Evolutionary conservation across 2,113 vertebrate species (phyloP).

Genomic region (Spermophilus dauricus): DNA sequence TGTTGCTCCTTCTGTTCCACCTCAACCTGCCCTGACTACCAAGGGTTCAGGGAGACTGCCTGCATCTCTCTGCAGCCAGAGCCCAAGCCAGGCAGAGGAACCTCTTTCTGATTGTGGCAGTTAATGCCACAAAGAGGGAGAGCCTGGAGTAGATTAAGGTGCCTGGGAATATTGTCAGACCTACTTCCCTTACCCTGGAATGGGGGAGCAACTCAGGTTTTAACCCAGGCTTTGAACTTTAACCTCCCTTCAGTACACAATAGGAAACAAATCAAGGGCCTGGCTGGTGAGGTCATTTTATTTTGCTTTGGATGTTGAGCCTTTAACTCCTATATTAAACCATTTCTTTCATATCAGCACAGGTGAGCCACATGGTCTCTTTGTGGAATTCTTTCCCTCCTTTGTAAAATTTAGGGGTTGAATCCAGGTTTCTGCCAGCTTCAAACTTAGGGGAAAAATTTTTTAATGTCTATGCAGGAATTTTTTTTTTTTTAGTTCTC

Average conservation of each 20-base stretch:
- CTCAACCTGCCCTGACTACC: background rate
- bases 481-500: no score
- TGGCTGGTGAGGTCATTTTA: constrained; percentile 5
- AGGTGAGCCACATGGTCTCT: background rate
- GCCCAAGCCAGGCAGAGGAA: no score
- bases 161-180: background rate
- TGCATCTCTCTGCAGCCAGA: background rate
- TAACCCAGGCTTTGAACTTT: background rate
- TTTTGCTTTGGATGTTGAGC: background rate
- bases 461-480: background rate
- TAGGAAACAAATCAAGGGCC: background rate
- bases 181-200: background rate
- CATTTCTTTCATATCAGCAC: constrained; percentile 11
- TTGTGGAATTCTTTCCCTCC: background rate
- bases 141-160: background rate
- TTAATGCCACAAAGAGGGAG: background rate
- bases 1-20: background rate
- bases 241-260: background rate
- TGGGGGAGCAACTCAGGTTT: background rate
- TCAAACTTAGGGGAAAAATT: background rate
- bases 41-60: background rate
- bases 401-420: background rate
- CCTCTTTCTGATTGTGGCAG: background rate
- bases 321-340: background rate
- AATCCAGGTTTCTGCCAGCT: background rate